A percentile compares a stretch with the other conserved stretches of the same genome.
These are phyloP conservation scores for Macrophya alboannulata DNA, from an alignment of 2,888 invertebrate species.

Conservation along the genomic window DNA sequence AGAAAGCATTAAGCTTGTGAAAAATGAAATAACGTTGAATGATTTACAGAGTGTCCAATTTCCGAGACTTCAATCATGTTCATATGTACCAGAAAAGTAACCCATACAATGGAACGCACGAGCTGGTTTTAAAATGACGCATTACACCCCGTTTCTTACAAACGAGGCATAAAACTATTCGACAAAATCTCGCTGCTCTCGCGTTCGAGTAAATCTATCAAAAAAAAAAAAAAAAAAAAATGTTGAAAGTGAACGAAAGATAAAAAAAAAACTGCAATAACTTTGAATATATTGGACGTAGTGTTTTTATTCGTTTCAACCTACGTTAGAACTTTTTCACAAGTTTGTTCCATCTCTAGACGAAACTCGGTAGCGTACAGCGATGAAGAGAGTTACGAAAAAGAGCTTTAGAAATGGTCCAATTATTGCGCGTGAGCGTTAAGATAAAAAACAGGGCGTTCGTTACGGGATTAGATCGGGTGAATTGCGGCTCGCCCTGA, in stretches of 20 bases:
- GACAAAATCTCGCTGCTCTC: not conserved
- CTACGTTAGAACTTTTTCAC: not conserved
- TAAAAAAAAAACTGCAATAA: not conserved
- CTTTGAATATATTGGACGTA: not conserved
- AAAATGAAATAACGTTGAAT: slow-evolving; percentile 34
- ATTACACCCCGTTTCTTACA: not conserved
- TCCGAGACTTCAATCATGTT: slow-evolving; percentile 10
- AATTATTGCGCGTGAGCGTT: slow-evolving; percentile 46
- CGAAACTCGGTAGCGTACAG: not conserved
- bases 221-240: too few species aligned
- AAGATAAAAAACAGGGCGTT: slow-evolving; percentile 40
- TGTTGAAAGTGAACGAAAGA: not conserved
- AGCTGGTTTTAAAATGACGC: not conserved
- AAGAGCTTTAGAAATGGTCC: slow-evolving; percentile 34
- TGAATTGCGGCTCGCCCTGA: slow-evolving; percentile 36
- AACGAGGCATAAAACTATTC: not conserved
- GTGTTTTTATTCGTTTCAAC: not conserved
- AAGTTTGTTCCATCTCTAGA: slow-evolving; percentile 2
- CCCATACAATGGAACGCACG: not conserved
- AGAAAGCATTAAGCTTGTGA: slow-evolving; percentile 38
- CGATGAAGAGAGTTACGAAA: not conserved
- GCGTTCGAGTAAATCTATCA: not conserved
- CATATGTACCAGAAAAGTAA: not conserved
- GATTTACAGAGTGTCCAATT: slow-evolving; percentile 43
- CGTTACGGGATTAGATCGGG: slow-evolving; percentile 39